Base-by-base conservation (phyloP, 2,797 vertebrate species). In the Hafferia zeledoni region DNA sequence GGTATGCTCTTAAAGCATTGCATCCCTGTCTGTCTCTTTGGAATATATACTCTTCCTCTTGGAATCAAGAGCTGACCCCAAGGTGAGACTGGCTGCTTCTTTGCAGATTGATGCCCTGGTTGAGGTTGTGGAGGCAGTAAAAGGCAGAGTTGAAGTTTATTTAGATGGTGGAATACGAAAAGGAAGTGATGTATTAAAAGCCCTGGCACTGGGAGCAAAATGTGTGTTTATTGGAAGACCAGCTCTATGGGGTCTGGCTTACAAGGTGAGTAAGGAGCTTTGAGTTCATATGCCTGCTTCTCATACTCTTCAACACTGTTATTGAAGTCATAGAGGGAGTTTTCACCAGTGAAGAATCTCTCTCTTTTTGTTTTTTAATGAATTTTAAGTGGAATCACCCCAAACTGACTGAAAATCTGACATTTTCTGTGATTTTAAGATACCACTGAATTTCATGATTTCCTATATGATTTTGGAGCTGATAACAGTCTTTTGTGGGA, bases 201-300 rank as follows among this genome's bases (percentile, higher is more conserved):
- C 99, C 0, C 80, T 99, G 95, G 99, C 99, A 67, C 96, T 99
- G 50, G 99, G 99, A 50, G 99, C 99, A 55, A 99, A 98, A 96
- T 99, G 99, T 1, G 98, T 99, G 87, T 99, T 99, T 95, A 98
- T 99, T 63, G 99, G 99, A 61, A 98, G 99, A 53, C 99, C 99
- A 11, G 98, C 98, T 13, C 97, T 99, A 8, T 99, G 99, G 99
- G 99, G 99, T 56, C 98, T 99, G 12, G 98, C 99, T 53, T 99
- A 98, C 96, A 99, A 99, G 99, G 99, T 99, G 96, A 97, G 70
- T 81, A 72, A 68, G 60, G 28, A 78, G n/a, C 27, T 63, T 19
- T 44, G 41, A 30, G 17, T 30, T 55, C 50, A 12, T 30, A 3
- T 16, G 25, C 8, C 30, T 67, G 4, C 19, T 83, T 82, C 49